Base-by-base conservation (phyloP, 2,113 vertebrate genomes). In the Sialia sialis region DNA sequence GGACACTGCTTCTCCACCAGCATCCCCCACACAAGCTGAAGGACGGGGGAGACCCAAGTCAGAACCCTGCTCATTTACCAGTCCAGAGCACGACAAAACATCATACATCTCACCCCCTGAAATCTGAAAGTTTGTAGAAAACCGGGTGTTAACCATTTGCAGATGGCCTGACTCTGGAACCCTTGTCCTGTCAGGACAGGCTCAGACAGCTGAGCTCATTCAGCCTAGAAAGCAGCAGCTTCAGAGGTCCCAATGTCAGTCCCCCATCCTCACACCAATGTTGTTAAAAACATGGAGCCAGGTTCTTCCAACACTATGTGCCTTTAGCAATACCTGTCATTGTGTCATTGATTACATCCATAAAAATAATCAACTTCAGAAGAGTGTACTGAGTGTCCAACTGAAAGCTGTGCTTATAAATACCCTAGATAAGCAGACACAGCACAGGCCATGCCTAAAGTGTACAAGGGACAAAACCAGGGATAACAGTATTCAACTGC, bases 71-170 rank as follows among this genome's bases (percentile, higher is more conserved):
- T 75, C 30, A 3, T 1, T 14, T 11, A 22, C 36, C 36, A 39
- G 11, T 48, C 15, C 0, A 1, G 25, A 38, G 12, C 0, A 0
- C 3, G 4, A 20, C 49, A 21, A 68, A 67, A 16, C 27, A 9
- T 5, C 14, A 4, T 3, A 3, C 9, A 26, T 38, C 30, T 56
- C 58, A 64, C 14, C 17, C 9, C 58, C 34, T 23, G 25, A 48
- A 74, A 58, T 60, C 22, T 16, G 21, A 44, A 32, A 7, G 8
- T 36, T 48, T 51, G 23, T 16, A 41, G 49, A 26, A 83, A 89
- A 56, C 16, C 14, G 39, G 34, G 13, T 10, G 9, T 43, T 34
- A 43, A 68, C 34, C 4, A 22, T 34, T 69, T 67, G 55, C 21
- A 39, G 44, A 44, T 44, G 29, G 89, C 4, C 41, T 39, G n/a